These are phyloP conservation scores for Gopherus flavomarginatus DNA, from an alignment of 2,113 vertebrate genomes.

Conservation along the genomic window DNA sequence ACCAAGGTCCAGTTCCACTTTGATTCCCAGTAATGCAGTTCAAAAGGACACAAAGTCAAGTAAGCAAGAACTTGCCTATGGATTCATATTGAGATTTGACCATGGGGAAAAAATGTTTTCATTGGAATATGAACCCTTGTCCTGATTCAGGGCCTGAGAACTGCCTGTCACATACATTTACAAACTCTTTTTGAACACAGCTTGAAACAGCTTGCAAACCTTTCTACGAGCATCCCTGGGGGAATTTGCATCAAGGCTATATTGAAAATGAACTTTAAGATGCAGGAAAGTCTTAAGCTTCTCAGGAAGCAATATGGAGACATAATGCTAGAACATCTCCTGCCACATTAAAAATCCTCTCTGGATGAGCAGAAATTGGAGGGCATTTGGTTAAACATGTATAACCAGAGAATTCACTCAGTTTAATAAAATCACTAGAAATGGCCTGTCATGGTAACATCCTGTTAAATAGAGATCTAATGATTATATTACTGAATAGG, in stretches of 20 bases:
- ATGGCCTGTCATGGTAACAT: background rate
- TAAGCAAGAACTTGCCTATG: background rate
- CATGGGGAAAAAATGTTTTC: background rate
- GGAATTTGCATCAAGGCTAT: background rate
- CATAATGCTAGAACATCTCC: background rate
- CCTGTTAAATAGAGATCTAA: background rate
- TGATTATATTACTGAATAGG: background rate
- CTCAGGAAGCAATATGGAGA: background rate
- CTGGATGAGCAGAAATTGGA: background rate
- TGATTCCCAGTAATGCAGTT: background rate
- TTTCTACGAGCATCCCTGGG: background rate
- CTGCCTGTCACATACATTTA: background rate
- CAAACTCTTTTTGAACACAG: background rate
- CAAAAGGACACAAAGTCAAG: background rate
- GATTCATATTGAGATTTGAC: background rate
- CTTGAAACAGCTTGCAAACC: background rate
- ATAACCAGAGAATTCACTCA: background rate
- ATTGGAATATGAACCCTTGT: background rate
- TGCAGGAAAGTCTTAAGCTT: background rate
- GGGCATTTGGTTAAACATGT: background rate
- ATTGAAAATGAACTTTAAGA: background rate
- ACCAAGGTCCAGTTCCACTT: background rate
- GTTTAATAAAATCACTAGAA: background rate
- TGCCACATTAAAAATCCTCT: background rate
- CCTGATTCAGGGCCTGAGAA: background rate